These are phyloP conservation scores for Chrysomallon squamiferum DNA, from an alignment of 1,140 invertebrate species.

Conservation along the genomic window DNA sequence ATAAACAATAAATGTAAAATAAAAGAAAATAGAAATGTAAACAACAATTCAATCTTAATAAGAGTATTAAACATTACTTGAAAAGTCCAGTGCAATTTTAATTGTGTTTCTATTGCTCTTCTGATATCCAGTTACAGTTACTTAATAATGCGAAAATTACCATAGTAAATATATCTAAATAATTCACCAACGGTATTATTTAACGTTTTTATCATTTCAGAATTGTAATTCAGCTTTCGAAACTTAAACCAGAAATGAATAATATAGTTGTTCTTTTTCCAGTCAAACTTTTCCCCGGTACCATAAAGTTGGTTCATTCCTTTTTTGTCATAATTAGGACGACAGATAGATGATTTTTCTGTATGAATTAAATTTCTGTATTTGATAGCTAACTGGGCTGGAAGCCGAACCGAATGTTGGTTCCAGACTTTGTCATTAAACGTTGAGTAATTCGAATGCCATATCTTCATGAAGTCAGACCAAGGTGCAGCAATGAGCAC, in stretches of 20 bases:
- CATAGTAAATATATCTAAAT: neutral
- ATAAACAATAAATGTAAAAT: too few species aligned
- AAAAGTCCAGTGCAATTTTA: too few species aligned
- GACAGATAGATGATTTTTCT: neutral
- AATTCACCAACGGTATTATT: neutral
- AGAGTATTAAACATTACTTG: too few species aligned
- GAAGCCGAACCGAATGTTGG: neutral
- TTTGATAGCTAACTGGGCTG: neutral
- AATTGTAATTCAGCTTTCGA: neutral
- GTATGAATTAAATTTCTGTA: neutral
- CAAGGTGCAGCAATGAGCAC: neutral
- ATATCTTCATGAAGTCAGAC: neutral
- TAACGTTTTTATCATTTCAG: neutral
- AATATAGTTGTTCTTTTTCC: neutral
- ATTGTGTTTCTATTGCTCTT: too few species aligned
- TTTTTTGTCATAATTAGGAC: conserved; percentile 1
- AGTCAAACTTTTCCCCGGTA: neutral
- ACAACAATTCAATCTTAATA: too few species aligned
- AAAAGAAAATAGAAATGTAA: too few species aligned
- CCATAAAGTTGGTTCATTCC: neutral
- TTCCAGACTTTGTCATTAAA: neutral
- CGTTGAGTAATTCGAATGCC: neutral
- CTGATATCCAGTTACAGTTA: too few species aligned
- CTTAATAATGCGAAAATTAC: neutral
- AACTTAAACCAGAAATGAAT: neutral